Evolutionary conservation across 1,140 invertebrate genomes (phyloP).

Genomic region (Eumeta japonica): DNA sequence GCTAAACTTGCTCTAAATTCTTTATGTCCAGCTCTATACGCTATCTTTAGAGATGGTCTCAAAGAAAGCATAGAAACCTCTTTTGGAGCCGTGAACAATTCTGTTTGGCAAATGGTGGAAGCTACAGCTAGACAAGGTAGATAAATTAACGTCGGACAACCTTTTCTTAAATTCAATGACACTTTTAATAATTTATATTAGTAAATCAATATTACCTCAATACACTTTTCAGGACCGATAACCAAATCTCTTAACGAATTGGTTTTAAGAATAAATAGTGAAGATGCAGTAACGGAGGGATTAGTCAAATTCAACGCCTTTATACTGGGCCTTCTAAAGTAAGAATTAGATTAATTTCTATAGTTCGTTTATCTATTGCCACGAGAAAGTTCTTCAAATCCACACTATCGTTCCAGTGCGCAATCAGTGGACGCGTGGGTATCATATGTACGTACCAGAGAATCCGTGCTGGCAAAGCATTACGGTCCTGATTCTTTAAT

Average conservation of each 20-base stretch:
- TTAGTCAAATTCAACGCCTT: constrained; percentile 88
- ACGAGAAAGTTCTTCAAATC: constrained; percentile 1
- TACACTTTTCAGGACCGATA: constrained; percentile 62
- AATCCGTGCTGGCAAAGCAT: constrained; percentile 78
- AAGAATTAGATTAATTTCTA: constrained; percentile 40
- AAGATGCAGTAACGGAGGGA: constrained; percentile 80
- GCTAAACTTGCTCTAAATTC: constrained; percentile 70
- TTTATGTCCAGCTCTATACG: constrained; percentile 81
- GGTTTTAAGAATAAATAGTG: constrained; percentile 80
- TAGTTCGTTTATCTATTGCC: not conserved
- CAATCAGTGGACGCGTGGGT: constrained; percentile 83
- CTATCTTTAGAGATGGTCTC: constrained; percentile 79
- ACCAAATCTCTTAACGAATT: constrained; percentile 84
- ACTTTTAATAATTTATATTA: not conserved
- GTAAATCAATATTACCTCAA: too few relatives aligned
- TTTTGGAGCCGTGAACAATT: constrained; percentile 83
- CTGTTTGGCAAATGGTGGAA: constrained; percentile 86
- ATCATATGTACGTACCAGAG: constrained; percentile 76
- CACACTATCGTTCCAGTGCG: constrained; percentile 62
- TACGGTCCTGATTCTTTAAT: constrained; percentile 73
- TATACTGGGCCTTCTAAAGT: constrained; percentile 86
- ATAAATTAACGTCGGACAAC: too few relatives aligned
- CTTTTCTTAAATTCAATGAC: not conserved
- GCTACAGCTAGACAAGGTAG: constrained; percentile 81
- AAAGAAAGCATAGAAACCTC: constrained; percentile 78